Percentiles rank a stretch among this genome's conserved stretches.
Conservation (phyloP, 2,113 vertebrate species). For the Bolborhynchus lineola region DNA sequence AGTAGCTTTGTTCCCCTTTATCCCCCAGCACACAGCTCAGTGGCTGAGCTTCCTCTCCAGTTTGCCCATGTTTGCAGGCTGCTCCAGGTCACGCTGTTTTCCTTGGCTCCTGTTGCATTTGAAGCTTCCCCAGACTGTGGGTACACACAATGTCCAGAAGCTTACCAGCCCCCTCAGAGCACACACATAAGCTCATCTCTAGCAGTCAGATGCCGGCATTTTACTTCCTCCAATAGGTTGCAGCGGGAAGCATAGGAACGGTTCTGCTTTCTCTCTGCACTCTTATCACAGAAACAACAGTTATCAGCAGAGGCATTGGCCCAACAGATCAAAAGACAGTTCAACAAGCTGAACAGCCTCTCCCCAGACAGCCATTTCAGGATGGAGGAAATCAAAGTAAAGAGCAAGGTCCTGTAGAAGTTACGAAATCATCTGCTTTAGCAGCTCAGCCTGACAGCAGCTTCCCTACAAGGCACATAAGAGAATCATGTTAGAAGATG, state of each 20-base stretch:
- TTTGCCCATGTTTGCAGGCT: not conserved
- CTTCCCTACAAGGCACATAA: fast-evolving
- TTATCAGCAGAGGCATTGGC: not conserved
- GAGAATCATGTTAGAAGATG: not conserved
- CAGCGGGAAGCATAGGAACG: not conserved
- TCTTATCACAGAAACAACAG: not conserved
- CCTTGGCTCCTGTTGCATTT: not conserved
- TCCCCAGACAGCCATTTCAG: not conserved
- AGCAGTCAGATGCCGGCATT: not conserved
- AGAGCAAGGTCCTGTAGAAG: not conserved
- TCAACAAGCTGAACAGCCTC: not conserved
- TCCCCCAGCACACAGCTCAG: not conserved
- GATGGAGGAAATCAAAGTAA: not conserved
- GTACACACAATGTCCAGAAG: not conserved
- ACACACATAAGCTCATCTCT: not conserved
- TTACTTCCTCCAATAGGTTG: not conserved
- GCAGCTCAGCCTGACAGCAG: not conserved
- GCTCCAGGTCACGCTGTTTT: not conserved
- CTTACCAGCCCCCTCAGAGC: not conserved
- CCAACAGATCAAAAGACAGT: not conserved
- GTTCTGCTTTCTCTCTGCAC: not conserved
- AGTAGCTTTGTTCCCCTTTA: not conserved
- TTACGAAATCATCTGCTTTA: not conserved
- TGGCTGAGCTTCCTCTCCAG: not conserved
- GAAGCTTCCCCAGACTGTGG: not conserved